Conservation (phyloP, 2,113 vertebrate genomes). For the Parus major region DNA sequence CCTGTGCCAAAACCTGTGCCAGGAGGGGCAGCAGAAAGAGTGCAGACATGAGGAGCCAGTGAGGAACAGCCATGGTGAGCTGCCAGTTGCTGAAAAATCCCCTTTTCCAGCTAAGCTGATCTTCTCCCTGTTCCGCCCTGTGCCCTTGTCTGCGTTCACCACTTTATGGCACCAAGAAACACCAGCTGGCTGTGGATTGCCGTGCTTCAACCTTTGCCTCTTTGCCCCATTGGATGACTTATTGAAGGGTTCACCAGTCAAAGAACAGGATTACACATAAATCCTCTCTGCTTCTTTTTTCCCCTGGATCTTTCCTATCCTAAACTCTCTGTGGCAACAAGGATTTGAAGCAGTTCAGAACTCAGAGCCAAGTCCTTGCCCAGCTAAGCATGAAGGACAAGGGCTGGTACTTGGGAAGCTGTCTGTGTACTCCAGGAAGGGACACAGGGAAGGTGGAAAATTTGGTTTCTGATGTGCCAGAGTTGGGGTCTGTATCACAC, state of each 20-base stretch:
- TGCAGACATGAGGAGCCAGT: background rate
- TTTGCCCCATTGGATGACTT: slow-evolving; percentile 44
- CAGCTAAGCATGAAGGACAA: background rate
- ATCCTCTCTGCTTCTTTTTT: background rate
- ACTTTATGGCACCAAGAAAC: background rate
- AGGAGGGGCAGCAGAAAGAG: background rate
- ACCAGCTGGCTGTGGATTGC: background rate
- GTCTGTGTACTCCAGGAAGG: background rate
- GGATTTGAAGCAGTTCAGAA: background rate
- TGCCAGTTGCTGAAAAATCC: background rate
- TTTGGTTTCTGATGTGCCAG: background rate
- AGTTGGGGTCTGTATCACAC: background rate
- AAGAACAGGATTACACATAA: background rate
- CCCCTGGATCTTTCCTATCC: background rate
- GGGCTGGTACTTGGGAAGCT: background rate
- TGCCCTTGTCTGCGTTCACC: background rate
- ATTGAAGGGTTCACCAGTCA: background rate
- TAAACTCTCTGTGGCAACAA: background rate
- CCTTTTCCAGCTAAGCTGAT: background rate
- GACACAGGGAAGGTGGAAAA: background rate
- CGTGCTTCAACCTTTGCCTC: slow-evolving; percentile 61
- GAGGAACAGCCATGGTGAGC: slow-evolving; percentile 6
- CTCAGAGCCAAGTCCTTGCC: background rate
- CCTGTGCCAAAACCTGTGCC: background rate
- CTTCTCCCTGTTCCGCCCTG: background rate